These are phyloP conservation scores for Lamproptera curius DNA, from an alignment of 2,888 invertebrate species.

Conservation along the genomic window DNA sequence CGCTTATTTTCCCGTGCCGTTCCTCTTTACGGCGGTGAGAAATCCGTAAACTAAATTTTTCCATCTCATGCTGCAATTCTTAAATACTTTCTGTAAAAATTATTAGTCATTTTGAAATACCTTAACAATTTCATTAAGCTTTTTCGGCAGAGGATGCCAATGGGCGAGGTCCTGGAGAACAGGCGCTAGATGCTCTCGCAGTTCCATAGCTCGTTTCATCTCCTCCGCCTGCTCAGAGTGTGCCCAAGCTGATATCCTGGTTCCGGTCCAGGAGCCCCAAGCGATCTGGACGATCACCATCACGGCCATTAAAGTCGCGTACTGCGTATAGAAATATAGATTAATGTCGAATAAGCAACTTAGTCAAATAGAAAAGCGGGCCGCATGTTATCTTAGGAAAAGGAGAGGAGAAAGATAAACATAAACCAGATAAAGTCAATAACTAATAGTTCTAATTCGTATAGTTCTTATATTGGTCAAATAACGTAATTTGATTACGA, in stretches of 20 bases:
- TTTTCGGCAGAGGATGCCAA: constrained; percentile 21
- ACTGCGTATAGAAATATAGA: constrained; percentile 25
- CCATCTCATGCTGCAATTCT: too few relatives aligned
- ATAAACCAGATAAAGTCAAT: too few relatives aligned
- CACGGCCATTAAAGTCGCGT: constrained; percentile 22
- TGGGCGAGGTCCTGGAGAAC: constrained; percentile 22
- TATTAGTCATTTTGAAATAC: background rate
- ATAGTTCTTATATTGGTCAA: too few relatives aligned
- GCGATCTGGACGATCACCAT: constrained; percentile 22
- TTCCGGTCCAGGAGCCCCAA: constrained; percentile 29
- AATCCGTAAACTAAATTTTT: too few relatives aligned
- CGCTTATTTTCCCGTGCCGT: too few relatives aligned
- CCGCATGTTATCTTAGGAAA: too few relatives aligned
- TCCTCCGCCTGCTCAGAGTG: constrained; percentile 34
- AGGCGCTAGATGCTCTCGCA: constrained; percentile 24
- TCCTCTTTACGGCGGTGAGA: too few relatives aligned
- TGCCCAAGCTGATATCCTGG: constrained; percentile 42
- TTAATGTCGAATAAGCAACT: too few relatives aligned
- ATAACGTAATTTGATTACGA: too few relatives aligned
- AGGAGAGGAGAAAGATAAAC: too few relatives aligned
- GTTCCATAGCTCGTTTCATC: constrained; percentile 30
- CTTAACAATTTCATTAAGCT: constrained; percentile 11
- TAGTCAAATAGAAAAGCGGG: too few relatives aligned
- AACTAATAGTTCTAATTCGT: too few relatives aligned
- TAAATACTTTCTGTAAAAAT: background rate